These are phyloP conservation scores for Pheosia gnoma DNA, from an alignment of 2,888 invertebrate species.

Conservation along the genomic window DNA sequence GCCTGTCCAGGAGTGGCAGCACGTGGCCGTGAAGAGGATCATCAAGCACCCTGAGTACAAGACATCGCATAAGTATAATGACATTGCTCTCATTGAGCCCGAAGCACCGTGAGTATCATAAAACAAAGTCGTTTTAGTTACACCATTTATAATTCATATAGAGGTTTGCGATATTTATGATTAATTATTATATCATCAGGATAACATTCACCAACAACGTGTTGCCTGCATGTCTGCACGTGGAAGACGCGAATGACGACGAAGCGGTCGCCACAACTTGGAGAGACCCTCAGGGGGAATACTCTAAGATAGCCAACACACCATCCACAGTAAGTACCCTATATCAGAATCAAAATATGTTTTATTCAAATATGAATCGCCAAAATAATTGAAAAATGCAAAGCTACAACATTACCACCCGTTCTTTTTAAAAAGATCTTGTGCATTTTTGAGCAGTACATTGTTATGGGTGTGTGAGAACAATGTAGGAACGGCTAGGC, in stretches of 20 bases:
- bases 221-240: conserved; percentile 25
- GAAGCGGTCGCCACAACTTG: conserved; percentile 17
- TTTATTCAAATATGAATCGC: too few relatives aligned
- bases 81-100: conserved; percentile 49
- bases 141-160: too few relatives aligned
- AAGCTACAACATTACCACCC: too few relatives aligned
- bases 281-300: conserved; percentile 6
- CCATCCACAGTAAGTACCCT: not conserved
- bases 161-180: too few relatives aligned
- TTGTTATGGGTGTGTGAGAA: too few relatives aligned
- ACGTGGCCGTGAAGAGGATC: conserved; percentile 14
- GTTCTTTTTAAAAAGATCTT: too few relatives aligned
- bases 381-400: too few relatives aligned
- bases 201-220: conserved; percentile 15
- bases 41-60: conserved; percentile 41
- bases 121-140: not conserved
- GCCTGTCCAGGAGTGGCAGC: conserved; percentile 6
- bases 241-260: not conserved
- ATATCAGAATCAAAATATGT: too few relatives aligned
- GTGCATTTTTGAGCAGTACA: too few relatives aligned
- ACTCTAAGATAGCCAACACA: not conserved
- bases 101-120: conserved; percentile 38
- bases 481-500: too few relatives aligned
- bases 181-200: conserved; percentile 12
- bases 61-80: conserved; percentile 39